Base-by-base conservation (phyloP, 2,797 vertebrate species). In the Aldrovandia affinis region DNA sequence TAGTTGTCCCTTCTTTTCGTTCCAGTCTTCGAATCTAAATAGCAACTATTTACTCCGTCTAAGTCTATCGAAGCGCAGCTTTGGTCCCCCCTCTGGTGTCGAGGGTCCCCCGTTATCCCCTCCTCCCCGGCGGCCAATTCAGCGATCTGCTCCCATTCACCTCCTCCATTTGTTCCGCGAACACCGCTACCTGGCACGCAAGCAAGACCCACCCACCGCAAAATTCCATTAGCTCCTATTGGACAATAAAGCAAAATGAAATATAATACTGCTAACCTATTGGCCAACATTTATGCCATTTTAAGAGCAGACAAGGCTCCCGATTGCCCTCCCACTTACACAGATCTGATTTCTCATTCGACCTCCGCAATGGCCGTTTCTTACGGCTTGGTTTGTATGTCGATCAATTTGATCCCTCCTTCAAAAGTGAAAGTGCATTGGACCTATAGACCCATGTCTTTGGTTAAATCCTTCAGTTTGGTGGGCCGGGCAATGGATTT, bases 81-180 rank as follows among this genome's bases (percentile, higher is more conserved):
- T 68, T 33, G 12, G 81, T 42, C 84, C 30, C 73, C 75, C 9
- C 36, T 87, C 10, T 83, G 28, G 20, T 30, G 81, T 55, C 61
- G 83, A 55, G 52, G 78, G 87, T 78, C 63, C 52, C 78, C 70
- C 79, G 78, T 88, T 75, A 81, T 84, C 83, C 86, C 83, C 87
- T 89, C 89, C 88, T 87, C 89, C 86, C 88, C 63, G 63, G 87
- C 90, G 86, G 89, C 85, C 87, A 89, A 77, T 54, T 81, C 80
- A 82, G 61, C 83, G 73, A 83, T 73, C 85, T 83, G 3, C 68
- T 73, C 81, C 83, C 88, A 82, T 82, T 85, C 89, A n/a, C 86
- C 78, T 82, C 87, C 92, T 91, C 92, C 94, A 94, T 95, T 94
- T 94, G 93, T 92, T 92, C 86, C 83, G 36, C 33, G 83, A 90